Conservation (phyloP, 2,888 invertebrate species). For the Cephus nigrinus region DNA sequence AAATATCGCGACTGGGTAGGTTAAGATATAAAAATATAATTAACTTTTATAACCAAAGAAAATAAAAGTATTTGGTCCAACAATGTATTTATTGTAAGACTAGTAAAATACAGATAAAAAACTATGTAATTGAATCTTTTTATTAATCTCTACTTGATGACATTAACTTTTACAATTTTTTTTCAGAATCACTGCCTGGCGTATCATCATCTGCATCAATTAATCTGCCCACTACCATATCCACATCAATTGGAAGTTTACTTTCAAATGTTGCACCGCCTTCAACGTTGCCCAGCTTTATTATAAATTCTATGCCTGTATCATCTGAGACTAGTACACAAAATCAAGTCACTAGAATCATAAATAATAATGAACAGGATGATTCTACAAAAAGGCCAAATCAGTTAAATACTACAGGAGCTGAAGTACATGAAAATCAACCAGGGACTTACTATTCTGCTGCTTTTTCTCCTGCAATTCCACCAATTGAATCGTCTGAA, state of each 20-base stretch:
- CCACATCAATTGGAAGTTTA: conserved; percentile 69
- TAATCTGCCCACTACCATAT: conserved; percentile 65
- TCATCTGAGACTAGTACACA: conserved; percentile 19
- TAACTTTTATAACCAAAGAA: no score
- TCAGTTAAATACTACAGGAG: conserved; percentile 28
- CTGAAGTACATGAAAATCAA: conserved; percentile 34
- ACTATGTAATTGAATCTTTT: no score
- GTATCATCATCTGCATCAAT: conserved; percentile 64
- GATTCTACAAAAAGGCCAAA: conserved; percentile 25
- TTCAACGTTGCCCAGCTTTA: conserved; percentile 75
- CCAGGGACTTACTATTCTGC: conserved; percentile 26
- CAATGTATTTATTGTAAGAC: no score
- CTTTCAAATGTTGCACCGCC: conserved; percentile 79
- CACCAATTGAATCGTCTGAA: conserved; percentile 17
- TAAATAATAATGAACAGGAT: conserved; percentile 9
- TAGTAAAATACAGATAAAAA: no score
- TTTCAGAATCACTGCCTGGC: conserved; percentile 64
- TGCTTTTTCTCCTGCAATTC: conserved; percentile 20
- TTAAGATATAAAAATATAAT: no score
- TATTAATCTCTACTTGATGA: no score
- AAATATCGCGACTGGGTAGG: no score
- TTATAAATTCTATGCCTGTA: conserved; percentile 65
- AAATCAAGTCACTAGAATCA: conserved; percentile 8
- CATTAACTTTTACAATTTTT: not conserved
- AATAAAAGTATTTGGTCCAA: no score